Conservation (phyloP, 2,888 invertebrate genomes). For the Tholera decimalis region DNA sequence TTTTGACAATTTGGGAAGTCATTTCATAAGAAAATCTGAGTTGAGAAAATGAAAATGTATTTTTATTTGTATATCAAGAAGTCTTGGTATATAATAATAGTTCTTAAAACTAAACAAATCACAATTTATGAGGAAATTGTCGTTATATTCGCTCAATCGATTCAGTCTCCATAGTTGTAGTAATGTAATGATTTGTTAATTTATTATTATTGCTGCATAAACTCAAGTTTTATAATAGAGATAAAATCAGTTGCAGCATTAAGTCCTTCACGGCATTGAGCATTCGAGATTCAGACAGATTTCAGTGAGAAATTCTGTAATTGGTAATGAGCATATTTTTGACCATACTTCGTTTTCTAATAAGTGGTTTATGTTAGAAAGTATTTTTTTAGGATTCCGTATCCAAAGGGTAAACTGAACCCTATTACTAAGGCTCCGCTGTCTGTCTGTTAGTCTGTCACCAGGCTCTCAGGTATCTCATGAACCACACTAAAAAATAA, state of each 20-base stretch:
- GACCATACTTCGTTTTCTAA: neutral
- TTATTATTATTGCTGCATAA: constrained; percentile 6
- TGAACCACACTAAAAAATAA: too few relatives aligned
- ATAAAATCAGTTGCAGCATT: neutral
- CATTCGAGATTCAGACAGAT: neutral
- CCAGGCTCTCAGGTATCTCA: too few relatives aligned
- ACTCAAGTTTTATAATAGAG: neutral
- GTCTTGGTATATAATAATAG: neutral
- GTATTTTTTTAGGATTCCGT: too few relatives aligned
- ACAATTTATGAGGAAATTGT: too few relatives aligned
- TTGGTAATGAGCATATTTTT: neutral
- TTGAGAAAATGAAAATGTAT: neutral
- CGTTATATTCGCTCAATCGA: neutral
- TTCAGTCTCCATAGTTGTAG: too few relatives aligned
- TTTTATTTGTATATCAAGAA: neutral
- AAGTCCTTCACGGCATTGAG: neutral
- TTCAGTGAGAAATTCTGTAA: neutral
- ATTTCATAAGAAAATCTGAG: constrained; percentile 6
- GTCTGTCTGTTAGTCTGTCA: too few relatives aligned
- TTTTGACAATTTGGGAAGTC: constrained; percentile 25
- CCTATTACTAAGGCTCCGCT: too few relatives aligned
- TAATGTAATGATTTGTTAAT: constrained; percentile 6
- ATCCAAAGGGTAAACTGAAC: too few relatives aligned
- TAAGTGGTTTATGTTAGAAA: neutral
- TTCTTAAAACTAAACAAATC: too few relatives aligned